Percentiles rank a stretch among this genome's conserved stretches.
phyloP scores from a whole-genome alignment of 2,113 vertebrate genomes.

The Natator depressus region DNA sequence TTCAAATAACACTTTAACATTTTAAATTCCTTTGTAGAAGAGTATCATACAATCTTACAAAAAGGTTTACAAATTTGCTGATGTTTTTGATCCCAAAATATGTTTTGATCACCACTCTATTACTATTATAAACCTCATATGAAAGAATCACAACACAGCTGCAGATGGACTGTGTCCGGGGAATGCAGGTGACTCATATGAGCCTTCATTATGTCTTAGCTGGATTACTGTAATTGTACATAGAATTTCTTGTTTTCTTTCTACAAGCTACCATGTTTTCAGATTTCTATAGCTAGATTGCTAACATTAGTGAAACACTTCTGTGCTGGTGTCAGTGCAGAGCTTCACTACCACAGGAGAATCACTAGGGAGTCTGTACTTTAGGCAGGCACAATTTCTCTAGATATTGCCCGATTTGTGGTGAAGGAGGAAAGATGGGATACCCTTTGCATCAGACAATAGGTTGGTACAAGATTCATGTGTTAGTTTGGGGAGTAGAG shows the following conservation, averaged over 20 bases:
- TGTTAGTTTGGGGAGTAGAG: background rate
- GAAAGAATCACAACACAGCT: background rate
- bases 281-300: background rate
- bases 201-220: background rate
- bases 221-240: background rate
- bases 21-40: background rate
- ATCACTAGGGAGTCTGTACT: background rate
- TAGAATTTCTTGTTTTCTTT: background rate
- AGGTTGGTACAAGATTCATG: background rate
- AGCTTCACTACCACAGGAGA: background rate
- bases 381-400: background rate
- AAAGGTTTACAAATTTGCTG: background rate
- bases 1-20: background rate
- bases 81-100: background rate
- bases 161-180: background rate
- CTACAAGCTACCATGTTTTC: background rate
- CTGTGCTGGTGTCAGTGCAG: background rate
- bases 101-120: background rate
- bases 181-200: background rate
- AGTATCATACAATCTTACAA: background rate
- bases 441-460: background rate
- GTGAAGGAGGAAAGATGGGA: background rate
- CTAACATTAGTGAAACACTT: background rate
- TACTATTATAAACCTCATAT: background rate
- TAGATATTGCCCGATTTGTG: background rate